A percentile compares a stretch with the other conserved stretches of the same genome.
Evolutionary conservation across 2,113 vertebrate species (phyloP).

Genomic region (Lethenteron reissneri): DNA sequence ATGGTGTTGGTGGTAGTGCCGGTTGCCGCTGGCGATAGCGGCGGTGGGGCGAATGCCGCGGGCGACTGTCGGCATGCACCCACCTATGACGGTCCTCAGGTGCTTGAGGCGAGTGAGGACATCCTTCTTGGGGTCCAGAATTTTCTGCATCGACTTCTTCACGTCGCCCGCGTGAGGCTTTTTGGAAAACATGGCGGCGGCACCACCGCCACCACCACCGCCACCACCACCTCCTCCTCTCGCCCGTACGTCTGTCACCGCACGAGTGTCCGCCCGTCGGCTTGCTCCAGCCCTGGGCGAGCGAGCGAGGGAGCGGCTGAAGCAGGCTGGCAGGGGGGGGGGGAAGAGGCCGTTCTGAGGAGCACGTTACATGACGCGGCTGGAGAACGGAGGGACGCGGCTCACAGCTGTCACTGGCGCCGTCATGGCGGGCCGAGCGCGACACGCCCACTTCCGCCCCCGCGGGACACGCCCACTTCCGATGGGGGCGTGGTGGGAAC

Average conservation of each 20-base stretch:
- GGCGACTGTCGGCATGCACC: constrained; percentile 15
- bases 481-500: no score
- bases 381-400: no score
- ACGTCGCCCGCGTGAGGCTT: constrained; percentile 71
- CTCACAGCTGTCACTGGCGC: no score
- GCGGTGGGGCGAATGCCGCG: no score
- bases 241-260: constrained; percentile 13
- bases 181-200: constrained; percentile 70
- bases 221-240: constrained; percentile 21
- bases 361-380: no score
- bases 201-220: constrained; percentile 10
- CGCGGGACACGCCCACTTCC: no score
- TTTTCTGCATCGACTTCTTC: constrained; percentile 97
- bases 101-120: constrained; percentile 73
- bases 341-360: no score
- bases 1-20: no score
- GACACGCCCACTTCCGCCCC: no score
- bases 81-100: constrained; percentile 72
- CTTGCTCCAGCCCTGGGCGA: constrained; percentile 22
- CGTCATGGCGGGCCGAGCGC: no score
- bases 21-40: no score
- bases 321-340: constrained; percentile 11
- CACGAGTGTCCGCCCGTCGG: not conserved
- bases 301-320: constrained; percentile 30
- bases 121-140: constrained; percentile 95